Evolutionary conservation across 2,113 vertebrate genomes (phyloP).

Genomic region (Meriones unguiculatus): DNA sequence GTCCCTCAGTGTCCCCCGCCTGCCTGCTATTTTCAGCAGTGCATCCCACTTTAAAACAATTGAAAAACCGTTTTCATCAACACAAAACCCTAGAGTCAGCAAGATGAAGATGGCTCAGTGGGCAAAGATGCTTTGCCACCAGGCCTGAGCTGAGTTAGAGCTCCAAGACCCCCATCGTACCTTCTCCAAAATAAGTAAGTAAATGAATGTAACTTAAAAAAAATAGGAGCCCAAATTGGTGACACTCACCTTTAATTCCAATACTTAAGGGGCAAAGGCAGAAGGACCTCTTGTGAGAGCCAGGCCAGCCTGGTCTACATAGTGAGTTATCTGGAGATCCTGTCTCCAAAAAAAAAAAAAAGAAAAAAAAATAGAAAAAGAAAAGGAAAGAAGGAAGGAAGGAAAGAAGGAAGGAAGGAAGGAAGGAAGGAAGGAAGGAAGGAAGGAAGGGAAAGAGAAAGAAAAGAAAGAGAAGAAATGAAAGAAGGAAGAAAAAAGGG

Average conservation of each 20-base stretch:
- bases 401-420: no score
- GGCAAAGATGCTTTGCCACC: background rate
- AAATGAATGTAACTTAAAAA: background rate
- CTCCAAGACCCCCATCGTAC: background rate
- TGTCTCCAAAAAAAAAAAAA: no score
- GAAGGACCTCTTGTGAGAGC: background rate
- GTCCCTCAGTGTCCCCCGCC: rapidly evolving
- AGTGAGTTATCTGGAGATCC: background rate
- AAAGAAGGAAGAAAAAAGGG: background rate
- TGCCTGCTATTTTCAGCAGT: background rate
- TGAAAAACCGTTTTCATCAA: background rate
- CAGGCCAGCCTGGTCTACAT: background rate
- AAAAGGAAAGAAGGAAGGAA: background rate
- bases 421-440: background rate
- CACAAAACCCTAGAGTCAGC: no score
- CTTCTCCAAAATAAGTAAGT: background rate
- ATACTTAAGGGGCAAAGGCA: background rate
- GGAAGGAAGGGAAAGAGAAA: no score
- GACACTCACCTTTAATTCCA: background rate
- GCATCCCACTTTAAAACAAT: background rate
- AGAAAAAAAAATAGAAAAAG: background rate
- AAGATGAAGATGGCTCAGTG: background rate
- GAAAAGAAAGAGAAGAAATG: background rate
- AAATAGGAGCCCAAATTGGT: no score
- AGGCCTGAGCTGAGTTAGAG: background rate